Evolutionary conservation across 2,888 invertebrate species (phyloP), one percentile per base, ranked within the genome.

Genomic region (Synanthedon formicaeformis): DNA sequence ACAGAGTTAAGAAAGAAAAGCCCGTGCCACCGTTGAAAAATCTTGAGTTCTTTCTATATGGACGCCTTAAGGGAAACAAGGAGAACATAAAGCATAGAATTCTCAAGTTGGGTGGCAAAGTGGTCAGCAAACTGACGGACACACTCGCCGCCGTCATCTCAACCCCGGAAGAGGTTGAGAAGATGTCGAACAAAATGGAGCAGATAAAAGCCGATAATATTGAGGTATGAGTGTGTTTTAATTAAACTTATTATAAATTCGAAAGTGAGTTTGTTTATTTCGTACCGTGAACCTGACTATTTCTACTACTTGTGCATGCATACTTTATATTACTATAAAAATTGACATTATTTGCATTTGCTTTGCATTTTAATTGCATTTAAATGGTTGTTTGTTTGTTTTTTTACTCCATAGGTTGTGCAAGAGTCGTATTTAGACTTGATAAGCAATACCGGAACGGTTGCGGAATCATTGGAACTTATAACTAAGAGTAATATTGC

Each of bases 91-190:
- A 93, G 61, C 89, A 89, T 45, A 88, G 91, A 50, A 92, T 98
- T 48, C 70, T 89, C 18, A 90, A 90, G 56, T 73, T 96, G 52
- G 97, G 98, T 1, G 98, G 97, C 0, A 90, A 90, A 57, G 90
- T 94, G 0, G 86, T 88, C 0, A 84, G 85, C 3, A 93, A 92
- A 71, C 83, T 95, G 50, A 83, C 90, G 3, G 88, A 90, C 40
- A 89, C 90, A 16, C 78, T 92, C 0, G 92, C 93, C 41, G 96
- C 95, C 5, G 91, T 95, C 4, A 92, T 98, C 57, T 92, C 95
- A 1, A 92, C 90, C 2, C 69, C 82, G 67, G 89, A 83, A 10
- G 93, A 94, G 56, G 81, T 96, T 0, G 90, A 92, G 18, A 93
- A 91, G 64, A 91, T 91, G 87, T 78, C 82, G 2, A 81, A 81